Percentiles rank a stretch among this genome's conserved stretches.
Evolutionary conservation across 2,888 invertebrate genomes (phyloP).

Genomic region (Netelia fuscicornis): DNA sequence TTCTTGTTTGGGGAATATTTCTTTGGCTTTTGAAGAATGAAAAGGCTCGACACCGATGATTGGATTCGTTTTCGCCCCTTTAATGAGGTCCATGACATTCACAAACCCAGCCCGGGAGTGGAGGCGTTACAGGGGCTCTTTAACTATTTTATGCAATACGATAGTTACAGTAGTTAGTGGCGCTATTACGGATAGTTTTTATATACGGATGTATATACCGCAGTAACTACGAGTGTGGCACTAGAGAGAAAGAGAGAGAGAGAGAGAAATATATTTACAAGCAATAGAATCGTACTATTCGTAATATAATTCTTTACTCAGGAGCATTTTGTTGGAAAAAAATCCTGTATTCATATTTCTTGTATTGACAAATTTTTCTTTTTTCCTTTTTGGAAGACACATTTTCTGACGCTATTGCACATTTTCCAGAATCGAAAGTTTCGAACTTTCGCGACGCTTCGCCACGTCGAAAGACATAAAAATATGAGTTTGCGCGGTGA

Average conservation of each 20-base stretch:
- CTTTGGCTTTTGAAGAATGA: slow-evolving; percentile 6
- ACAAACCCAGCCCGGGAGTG: slow-evolving; percentile 83
- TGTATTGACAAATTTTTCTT: slow-evolving; percentile 72
- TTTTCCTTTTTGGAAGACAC: slow-evolving; percentile 90
- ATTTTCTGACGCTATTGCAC: slow-evolving; percentile 89
- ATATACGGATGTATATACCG: slow-evolving; percentile 73
- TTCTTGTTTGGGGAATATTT: neutral
- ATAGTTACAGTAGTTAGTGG: slow-evolving; percentile 79
- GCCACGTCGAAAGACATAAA: slow-evolving; percentile 32
- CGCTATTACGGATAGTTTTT: slow-evolving; percentile 75
- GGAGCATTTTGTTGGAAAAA: slow-evolving; percentile 64
- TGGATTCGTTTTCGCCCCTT: slow-evolving; percentile 82
- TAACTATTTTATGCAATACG: slow-evolving; percentile 73
- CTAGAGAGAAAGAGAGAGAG: slow-evolving; percentile 77
- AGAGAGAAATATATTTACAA: slow-evolving; percentile 80
- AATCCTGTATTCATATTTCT: slow-evolving; percentile 22
- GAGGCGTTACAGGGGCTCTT: slow-evolving; percentile 77
- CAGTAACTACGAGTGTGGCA: slow-evolving; percentile 74
- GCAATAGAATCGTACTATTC: slow-evolving; percentile 81
- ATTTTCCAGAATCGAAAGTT: slow-evolving; percentile 26
- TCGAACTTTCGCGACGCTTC: slow-evolving; percentile 63
- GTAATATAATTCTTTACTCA: slow-evolving; percentile 67
- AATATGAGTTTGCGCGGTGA: slow-evolving; percentile 9
- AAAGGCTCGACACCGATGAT: slow-evolving; percentile 68
- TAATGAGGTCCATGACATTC: slow-evolving; percentile 83